Percentiles rank a stretch among this genome's conserved stretches.
Conservation (phyloP, 2,888 invertebrate species). For the Euclidia mi region DNA sequence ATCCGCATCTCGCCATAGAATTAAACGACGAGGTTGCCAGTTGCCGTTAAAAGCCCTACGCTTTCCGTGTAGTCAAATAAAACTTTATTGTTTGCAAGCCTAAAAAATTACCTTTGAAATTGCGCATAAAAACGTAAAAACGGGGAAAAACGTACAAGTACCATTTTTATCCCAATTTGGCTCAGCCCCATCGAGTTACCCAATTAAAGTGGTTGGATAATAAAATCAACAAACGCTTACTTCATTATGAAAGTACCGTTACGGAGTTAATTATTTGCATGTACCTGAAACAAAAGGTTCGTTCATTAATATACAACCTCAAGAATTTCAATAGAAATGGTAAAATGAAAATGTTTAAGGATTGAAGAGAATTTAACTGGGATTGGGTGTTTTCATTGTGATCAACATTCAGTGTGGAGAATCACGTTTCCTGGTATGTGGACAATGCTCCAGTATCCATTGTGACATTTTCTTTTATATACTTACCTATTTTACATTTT, state of each 20-base stretch:
- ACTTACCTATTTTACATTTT: too few relatives aligned
- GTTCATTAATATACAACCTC: slow-evolving; percentile 47
- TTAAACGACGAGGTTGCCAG: too few relatives aligned
- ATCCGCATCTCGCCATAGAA: too few relatives aligned
- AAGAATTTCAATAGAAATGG: slow-evolving; percentile 16
- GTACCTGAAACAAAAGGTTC: slow-evolving; percentile 58
- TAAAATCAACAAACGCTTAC: slow-evolving; percentile 54
- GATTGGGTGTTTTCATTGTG: too few relatives aligned
- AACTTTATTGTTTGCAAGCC: slow-evolving; percentile 1
- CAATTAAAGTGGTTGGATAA: slow-evolving; percentile 54
- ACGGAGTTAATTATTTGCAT: slow-evolving; percentile 52
- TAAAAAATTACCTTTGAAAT: slow-evolving; percentile 15
- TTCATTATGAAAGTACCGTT: slow-evolving; percentile 37
- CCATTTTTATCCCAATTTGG: slow-evolving; percentile 32
- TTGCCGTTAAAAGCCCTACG: too few relatives aligned
- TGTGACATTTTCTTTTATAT: too few relatives aligned
- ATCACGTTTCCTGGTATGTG: too few relatives aligned
- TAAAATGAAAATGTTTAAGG: neutral
- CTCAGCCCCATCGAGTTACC: slow-evolving; percentile 43
- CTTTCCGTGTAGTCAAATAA: too few relatives aligned
- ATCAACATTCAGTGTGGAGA: too few relatives aligned
- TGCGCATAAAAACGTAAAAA: slow-evolving; percentile 12
- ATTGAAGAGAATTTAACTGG: too few relatives aligned
- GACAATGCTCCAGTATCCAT: too few relatives aligned
- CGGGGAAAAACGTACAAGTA: slow-evolving; percentile 13